These are phyloP conservation scores for Encarsia formosa DNA, from an alignment of 2,888 invertebrate species.

Conservation along the genomic window DNA sequence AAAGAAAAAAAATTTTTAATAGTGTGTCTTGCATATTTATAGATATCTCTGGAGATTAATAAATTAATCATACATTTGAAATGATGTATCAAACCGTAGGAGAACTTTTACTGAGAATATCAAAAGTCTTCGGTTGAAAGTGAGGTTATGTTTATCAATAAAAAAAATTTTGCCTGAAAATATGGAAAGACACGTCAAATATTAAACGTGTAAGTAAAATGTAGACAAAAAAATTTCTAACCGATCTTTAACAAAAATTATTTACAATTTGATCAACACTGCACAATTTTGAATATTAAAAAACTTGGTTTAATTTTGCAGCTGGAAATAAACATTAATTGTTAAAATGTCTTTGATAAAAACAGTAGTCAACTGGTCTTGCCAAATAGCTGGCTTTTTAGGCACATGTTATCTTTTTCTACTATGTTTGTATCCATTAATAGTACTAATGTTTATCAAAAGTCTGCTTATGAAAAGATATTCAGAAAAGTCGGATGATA, in stretches of 20 bases:
- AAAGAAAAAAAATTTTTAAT: too few species aligned
- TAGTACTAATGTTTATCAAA: conserved; percentile 11
- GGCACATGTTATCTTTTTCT: conserved; percentile 19
- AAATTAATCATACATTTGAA: background rate
- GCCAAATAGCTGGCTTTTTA: conserved; percentile 10
- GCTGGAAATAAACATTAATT: too few species aligned
- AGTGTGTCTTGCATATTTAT: too few species aligned
- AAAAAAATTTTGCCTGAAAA: background rate
- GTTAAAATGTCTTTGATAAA: conserved; percentile 18
- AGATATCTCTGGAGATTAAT: too few species aligned
- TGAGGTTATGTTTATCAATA: conserved; percentile 16
- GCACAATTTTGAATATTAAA: too few species aligned
- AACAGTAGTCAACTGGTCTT: conserved; percentile 9
- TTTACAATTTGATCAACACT: too few species aligned
- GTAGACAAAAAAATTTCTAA: conserved; percentile 5
- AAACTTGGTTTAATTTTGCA: too few species aligned
- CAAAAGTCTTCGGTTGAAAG: too few species aligned
- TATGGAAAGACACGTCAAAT: conserved; percentile 6
- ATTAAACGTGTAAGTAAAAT: conserved; percentile 2
- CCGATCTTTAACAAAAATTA: too few species aligned
- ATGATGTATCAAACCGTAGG: background rate
- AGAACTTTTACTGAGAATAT: background rate
- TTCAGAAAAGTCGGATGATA: conserved; percentile 30
- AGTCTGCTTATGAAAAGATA: conserved; percentile 31
- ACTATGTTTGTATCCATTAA: conserved; percentile 19